Evolutionary conservation across 2,797 vertebrate species (phyloP), one percentile per base, ranked within the genome.

Genomic region (Microcaecilia unicolor): DNA sequence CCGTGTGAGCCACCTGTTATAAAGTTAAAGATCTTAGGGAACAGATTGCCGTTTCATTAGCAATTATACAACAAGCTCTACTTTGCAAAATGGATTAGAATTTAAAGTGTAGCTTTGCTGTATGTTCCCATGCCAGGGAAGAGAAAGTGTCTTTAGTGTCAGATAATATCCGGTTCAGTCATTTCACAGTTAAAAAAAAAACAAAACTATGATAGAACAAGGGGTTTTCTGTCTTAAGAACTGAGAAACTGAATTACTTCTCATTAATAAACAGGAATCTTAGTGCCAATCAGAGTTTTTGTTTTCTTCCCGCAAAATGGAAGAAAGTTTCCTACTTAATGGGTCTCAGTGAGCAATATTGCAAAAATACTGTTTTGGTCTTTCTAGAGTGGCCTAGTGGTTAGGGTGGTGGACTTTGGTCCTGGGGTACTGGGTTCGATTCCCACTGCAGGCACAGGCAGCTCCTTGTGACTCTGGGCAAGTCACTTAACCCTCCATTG

Each of bases 1-100:
- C 37, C 23, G 5, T 24, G 28, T 44, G 34, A 66, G 43, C 42
- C 45, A 63, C 58, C 61, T 45, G 53, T 52, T 32, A 38, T 46
- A 63, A 55, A 48, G 41, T 58, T 54, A 41, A 50, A 46, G 31
- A 44, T 58, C 41, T 32, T 37, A 42, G 45, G 32, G 63, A 69
- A 48, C 44, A 52, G 55, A 61, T 56, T 47, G 48, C 38, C 27
- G 1, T 64, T 64, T 48, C 51, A 44, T 61, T 21, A 30, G 31
- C 51, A 58, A 54, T 22, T 52, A 45, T 31, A 18, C 36, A 19
- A 43, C 48, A 45, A 44, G 53, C 56, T 52, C 46, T 58, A 66
- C 58, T 59, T 37, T 43, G 48, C 48, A 56, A 57, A 44, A 37
- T 61, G 54, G 50, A 60, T 71, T 58, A 48, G 47, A 65, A 58